Base-by-base conservation (phyloP, 2,797 vertebrate genomes). In the Rousettus madagascariensis region DNA sequence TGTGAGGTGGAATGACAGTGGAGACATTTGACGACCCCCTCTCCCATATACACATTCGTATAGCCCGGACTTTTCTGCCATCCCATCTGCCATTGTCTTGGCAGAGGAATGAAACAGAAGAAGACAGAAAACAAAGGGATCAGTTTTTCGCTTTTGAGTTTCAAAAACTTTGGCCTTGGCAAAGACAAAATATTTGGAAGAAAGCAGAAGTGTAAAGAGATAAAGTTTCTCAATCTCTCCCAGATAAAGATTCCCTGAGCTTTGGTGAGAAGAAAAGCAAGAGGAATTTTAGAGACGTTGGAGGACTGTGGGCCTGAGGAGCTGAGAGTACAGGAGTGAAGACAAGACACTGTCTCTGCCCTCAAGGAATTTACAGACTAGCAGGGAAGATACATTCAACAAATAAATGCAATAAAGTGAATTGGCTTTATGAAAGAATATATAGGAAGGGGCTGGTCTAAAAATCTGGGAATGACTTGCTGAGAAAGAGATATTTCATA, bases 131-230 rank as follows among this genome's bases (percentile, higher is more conserved):
- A 84, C 82, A 97, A 86, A 71, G 49, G 6, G 3, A 69, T 84
- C 55, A 71, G 55, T 86, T 91, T 13, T 89, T 86, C 38, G 30
- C 78, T 93, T 86, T 74, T 57, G 59, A 63, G 30, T 83, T 78
- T 92, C 38, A 94, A 92, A 90, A 74, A 75, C 15, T 55, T 71
- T 36, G 30, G 13, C 30, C 33, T 96, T 90, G 71, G 55, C 68
- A 91, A 84, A 84, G 61, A 84, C 65, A 66, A 93, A 77, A 66
- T 83, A 75, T 84, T 85, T 95, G 79, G 72, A 87, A 92, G 68
- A 94, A 95, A 61, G 53, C 10, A 89, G 43, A 80, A 94, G 30
- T 88, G 26, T 72, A 80, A 92, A 43, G 83, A 82, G 53, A 92
- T 63, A 65, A 75, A 28, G 6, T 82, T 95, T 90, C 43, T 80